A percentile compares a stretch with the other conserved stretches of the same genome.
These are phyloP conservation scores for Eucriotettix oculatus DNA, from an alignment of 2,888 invertebrate species.

Conservation along the genomic window DNA sequence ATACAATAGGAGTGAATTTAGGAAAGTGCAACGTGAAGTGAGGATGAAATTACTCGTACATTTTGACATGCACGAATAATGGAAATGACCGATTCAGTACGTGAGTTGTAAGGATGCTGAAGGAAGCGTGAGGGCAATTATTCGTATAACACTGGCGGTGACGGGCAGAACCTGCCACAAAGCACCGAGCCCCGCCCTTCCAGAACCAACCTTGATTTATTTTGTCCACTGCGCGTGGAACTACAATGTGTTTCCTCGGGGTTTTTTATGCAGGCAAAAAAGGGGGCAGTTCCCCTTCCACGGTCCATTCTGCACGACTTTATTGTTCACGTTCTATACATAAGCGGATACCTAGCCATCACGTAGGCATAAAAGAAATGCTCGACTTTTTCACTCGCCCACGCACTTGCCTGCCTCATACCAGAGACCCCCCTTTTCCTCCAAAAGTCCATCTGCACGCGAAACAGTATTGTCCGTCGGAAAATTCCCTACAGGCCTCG, in stretches of 20 bases:
- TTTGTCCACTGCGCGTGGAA: neutral
- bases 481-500: no score
- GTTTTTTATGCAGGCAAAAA: neutral
- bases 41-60: no score
- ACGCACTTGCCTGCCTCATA: neutral
- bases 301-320: neutral
- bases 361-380: constrained; percentile 8
- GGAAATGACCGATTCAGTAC: no score
- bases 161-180: no score
- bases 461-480: constrained; percentile 4
- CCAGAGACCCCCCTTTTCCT: neutral
- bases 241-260: constrained; percentile 5
- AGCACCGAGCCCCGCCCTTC: no score
- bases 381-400: constrained; percentile 3
- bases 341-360: constrained; percentile 10
- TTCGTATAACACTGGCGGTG: no score
- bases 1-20: no score
- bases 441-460: constrained; percentile 3
- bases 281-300: neutral
- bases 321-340: constrained; percentile 7
- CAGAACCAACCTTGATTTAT: neutral
- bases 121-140: no score
- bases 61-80: no score
- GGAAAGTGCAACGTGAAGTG: no score
- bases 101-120: no score